These are phyloP conservation scores for Camptogramma bilineatum DNA, from an alignment of 2,888 invertebrate genomes.

Conservation along the genomic window DNA sequence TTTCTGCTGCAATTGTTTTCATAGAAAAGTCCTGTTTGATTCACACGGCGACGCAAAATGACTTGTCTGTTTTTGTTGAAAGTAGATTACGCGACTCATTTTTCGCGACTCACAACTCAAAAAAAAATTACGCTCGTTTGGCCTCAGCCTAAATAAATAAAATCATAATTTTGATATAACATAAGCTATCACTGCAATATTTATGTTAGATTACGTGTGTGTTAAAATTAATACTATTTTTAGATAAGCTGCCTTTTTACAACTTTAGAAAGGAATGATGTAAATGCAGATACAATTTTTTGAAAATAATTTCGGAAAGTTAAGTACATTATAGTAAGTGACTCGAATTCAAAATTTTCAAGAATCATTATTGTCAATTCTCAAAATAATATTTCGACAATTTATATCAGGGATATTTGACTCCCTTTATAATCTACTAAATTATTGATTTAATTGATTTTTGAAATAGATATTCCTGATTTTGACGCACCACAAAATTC, in stretches of 20 bases:
- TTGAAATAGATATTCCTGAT: too few relatives aligned
- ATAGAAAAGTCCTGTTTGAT: too few relatives aligned
- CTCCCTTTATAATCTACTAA: background rate
- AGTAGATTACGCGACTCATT: too few relatives aligned
- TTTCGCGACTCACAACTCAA: too few relatives aligned
- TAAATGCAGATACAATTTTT: constrained; percentile 41
- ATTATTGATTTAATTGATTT: too few relatives aligned
- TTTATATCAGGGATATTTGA: background rate
- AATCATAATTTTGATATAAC: constrained; percentile 5
- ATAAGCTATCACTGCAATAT: constrained; percentile 12
- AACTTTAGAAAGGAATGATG: constrained; percentile 52
- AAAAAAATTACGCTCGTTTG: too few relatives aligned
- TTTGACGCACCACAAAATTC: too few relatives aligned
- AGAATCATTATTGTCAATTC: constrained; percentile 23
- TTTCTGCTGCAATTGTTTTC: too few relatives aligned
- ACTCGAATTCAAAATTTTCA: background rate
- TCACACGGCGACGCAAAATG: too few relatives aligned
- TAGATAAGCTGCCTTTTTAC: constrained; percentile 57
- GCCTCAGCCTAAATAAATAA: too few relatives aligned
- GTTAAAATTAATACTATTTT: constrained; percentile 8
- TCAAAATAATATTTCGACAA: constrained; percentile 6
- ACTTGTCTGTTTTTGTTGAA: too few relatives aligned
- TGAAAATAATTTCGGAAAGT: constrained; percentile 5
- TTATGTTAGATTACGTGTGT: constrained; percentile 2
- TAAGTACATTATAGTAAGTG: constrained; percentile 21